Percentiles rank a stretch among this genome's conserved stretches.
phyloP scores from a whole-genome alignment of 2,113 vertebrate species.

The Menidia beryllina region DNA sequence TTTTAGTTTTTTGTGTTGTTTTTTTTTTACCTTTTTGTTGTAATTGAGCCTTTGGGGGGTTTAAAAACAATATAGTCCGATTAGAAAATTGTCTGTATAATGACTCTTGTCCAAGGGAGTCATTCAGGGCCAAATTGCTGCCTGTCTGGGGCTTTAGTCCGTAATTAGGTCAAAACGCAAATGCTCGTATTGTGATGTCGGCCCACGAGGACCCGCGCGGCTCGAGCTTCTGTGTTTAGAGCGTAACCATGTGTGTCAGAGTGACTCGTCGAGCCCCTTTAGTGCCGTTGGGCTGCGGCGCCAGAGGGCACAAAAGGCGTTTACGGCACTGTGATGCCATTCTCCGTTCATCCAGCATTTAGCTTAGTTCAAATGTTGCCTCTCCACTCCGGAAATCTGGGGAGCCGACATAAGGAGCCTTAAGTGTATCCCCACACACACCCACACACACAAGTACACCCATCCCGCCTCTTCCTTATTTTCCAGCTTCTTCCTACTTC shows the following conservation, averaged over 20 bases:
- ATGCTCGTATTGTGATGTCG: conserved; percentile 66
- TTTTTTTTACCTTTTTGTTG: conserved; percentile 5
- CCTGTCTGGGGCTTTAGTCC: conserved; percentile 62
- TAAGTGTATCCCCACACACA: too few species aligned
- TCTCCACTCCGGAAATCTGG: not conserved
- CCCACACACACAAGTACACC: conserved; percentile 12
- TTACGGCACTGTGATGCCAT: conserved; percentile 50
- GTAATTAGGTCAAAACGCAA: conserved; percentile 79
- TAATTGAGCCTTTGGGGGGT: conserved; percentile 39
- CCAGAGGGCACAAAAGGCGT: conserved; percentile 52
- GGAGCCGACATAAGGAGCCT: conserved; percentile 4
- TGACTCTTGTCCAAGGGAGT: conserved; percentile 61
- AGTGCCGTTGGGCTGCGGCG: conserved; percentile 39
- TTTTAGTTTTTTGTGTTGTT: too few species aligned
- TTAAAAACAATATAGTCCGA: conserved; percentile 68
- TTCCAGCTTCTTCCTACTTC: conserved; percentile 6
- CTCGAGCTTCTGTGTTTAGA: conserved; percentile 60
- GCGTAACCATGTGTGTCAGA: conserved; percentile 65
- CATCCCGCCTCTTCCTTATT: conserved; percentile 24
- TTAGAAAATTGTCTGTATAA: conserved; percentile 70
- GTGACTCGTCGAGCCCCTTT: conserved; percentile 60
- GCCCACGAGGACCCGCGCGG: conserved; percentile 43
- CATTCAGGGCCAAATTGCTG: conserved; percentile 69
- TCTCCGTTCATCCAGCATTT: conserved; percentile 39
- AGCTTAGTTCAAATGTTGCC: conserved; percentile 1